Evolutionary conservation across 2,797 vertebrate genomes (phyloP), one percentile per base, ranked within the genome.

Genomic region (Crypturellus tataupa): DNA sequence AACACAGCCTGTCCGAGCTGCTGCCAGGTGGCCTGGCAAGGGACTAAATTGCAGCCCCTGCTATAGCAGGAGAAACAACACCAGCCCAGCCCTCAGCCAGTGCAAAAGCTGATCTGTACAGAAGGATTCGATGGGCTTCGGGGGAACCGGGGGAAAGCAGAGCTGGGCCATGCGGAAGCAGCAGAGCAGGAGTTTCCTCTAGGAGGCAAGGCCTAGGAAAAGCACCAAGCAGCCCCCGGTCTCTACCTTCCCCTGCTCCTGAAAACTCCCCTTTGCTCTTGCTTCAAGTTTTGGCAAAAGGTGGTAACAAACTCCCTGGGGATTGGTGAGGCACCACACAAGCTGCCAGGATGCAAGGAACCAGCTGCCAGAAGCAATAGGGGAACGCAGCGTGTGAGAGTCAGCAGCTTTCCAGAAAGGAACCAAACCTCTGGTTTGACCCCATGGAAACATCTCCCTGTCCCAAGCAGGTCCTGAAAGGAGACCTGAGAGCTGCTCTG

Each of bases 111-210:
- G 33, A 67, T 72, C 72, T 55, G 18, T 62, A 80, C n/a, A 13
- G 76, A 68, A 76, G 39, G 69, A 87, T 59, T 79, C 47, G 23
- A 24, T 49, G 10, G 47, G 47, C 21, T 49, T 24, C 12, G 12
- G 47, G 4, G 46, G 44, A 35, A 5, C 18, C 12, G 47, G 27
- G 19, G 83, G 15, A 68, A 75, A 75, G 49, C 63, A 70, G 3
- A 73, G 21, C 3, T 0, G 4, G 35, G 25, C 7, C 60, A 63
- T 20, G 37, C 63, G n/a, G n/a, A 46, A 2, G 40, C 0, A 0
- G 42, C 13, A 25, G 10, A 44, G 39, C 0, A 6, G 65, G 25
- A 75, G 40, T 25, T 16, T 33, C 59, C 78, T 83, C 53, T 87
- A 87, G 51, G 27, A 87, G 25, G 35, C 4, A 12, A 8, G 20